Evolutionary conservation across 2,888 invertebrate species (phyloP).

Genomic region (Tanaodytes sp.): DNA sequence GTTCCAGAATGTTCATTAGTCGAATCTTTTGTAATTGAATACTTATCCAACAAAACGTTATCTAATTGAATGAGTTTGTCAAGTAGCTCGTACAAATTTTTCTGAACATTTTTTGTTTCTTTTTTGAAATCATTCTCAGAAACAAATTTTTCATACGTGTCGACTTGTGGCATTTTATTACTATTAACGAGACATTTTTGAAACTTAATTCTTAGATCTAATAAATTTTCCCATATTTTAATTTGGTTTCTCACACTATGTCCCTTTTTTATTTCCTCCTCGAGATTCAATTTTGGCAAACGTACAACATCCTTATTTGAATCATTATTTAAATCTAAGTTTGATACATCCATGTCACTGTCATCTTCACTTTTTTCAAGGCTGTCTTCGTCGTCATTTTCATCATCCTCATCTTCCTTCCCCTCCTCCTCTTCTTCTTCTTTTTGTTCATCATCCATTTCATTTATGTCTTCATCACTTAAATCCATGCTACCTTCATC

Average conservation of each 20-base stretch:
- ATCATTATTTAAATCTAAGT: slow-evolving; percentile 13
- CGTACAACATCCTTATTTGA: slow-evolving; percentile 65
- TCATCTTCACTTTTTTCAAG: slow-evolving; percentile 33
- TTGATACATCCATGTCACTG: slow-evolving; percentile 6
- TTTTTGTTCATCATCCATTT: slow-evolving; percentile 4
- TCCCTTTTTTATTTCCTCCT: slow-evolving; percentile 79
- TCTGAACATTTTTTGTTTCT: slow-evolving; percentile 71
- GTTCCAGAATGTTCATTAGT: slow-evolving; percentile 72
- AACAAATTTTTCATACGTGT: slow-evolving; percentile 74
- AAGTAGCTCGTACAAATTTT: slow-evolving; percentile 77
- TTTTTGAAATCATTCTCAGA: slow-evolving; percentile 75
- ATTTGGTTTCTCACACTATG: slow-evolving; percentile 81
- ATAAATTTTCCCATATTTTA: slow-evolving; percentile 86
- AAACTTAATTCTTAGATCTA: slow-evolving; percentile 90
- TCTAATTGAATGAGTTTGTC: slow-evolving; percentile 80
- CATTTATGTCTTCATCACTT: not conserved
- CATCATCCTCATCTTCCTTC: slow-evolving; percentile 65
- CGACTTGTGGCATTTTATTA: slow-evolving; percentile 85
- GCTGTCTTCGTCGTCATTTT: slow-evolving; percentile 39
- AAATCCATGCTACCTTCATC: slow-evolving; percentile 27
- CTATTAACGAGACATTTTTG: slow-evolving; percentile 85
- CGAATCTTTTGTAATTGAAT: slow-evolving; percentile 80
- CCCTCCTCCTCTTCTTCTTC: slow-evolving; percentile 59
- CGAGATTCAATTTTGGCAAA: slow-evolving; percentile 75
- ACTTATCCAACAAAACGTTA: slow-evolving; percentile 76